These are phyloP conservation scores for Gobionotothen gibberifrons DNA, from an alignment of 2,797 vertebrate genomes.

Conservation along the genomic window DNA sequence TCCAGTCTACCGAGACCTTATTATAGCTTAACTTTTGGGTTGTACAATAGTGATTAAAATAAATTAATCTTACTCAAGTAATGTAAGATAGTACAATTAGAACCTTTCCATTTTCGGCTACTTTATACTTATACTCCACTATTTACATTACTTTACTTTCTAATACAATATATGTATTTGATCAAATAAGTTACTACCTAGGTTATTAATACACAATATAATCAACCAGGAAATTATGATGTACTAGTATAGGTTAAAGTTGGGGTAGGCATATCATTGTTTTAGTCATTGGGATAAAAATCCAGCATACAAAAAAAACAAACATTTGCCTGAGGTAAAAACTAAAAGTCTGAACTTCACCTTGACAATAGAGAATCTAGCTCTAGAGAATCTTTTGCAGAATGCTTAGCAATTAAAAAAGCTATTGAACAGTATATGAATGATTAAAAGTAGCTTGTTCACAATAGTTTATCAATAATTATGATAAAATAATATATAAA, in stretches of 20 bases:
- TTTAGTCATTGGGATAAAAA: too few relatives aligned
- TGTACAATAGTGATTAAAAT: background rate
- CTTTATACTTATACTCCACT: background rate
- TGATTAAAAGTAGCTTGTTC: too few relatives aligned
- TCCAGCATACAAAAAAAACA: too few relatives aligned
- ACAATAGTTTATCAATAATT: too few relatives aligned
- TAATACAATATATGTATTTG: too few relatives aligned
- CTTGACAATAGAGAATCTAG: too few relatives aligned
- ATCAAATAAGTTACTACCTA: background rate
- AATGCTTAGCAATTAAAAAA: too few relatives aligned
- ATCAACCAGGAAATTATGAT: background rate
- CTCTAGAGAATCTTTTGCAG: too few relatives aligned
- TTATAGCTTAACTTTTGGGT: background rate
- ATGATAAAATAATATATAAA: background rate
- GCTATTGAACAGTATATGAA: too few relatives aligned
- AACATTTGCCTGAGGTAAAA: too few relatives aligned
- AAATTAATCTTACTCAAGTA: background rate
- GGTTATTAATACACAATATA: background rate
- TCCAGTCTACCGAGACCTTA: background rate
- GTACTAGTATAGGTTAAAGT: background rate
- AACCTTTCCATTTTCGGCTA: background rate
- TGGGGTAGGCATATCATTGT: too few relatives aligned
- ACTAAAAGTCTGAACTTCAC: too few relatives aligned
- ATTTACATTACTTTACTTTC: background rate
- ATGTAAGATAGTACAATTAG: background rate